Base-by-base conservation (phyloP, 2,797 vertebrate species). In the Pangasius sanitwongsei region DNA sequence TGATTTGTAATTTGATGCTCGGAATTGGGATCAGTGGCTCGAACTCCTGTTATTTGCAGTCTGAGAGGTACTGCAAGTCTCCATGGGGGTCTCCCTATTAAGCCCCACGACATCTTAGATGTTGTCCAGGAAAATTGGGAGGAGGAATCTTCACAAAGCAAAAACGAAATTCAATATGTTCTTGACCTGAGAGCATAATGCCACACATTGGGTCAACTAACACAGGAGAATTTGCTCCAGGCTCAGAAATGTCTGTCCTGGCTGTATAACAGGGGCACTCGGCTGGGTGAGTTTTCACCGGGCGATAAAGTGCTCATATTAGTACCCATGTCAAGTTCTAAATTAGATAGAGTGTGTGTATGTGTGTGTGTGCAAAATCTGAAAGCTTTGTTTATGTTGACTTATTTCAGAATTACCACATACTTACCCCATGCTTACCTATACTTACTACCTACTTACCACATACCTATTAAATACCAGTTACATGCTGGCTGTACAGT, bases 261-360 rank as follows among this genome's bases (percentile, higher is more conserved):
- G 77, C 77, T 31, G 13, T 55, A 16, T 82, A 82, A 37, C 31
- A 28, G 78, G 50, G 31, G 6, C 28, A 82, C 55, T 18, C n/a
- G 5, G n/a, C 78, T 59, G 28, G 20, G 50, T 81, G 75, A 50
- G 44, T 77, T 77, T 48, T 70, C 16, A 70, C 31, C 20, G 20
- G 2, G 70, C 23, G 37, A 41, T 23, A 70, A 70, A 70, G 70
- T 77, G 74, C 16, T 23, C 53, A 37, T 18, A 82, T 59, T 82
- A 59, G 59, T 37, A 59, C n/a, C 55, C 78, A 59, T 82, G 53
- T 82, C 78, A 28, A 82, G 78, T 34, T 82, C 31, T 82, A 82
- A 82, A 59, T 82, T 82, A 75, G 23, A 23, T 1, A 12, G 7
- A 12, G 41, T 12, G 74, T 75, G 41, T 72, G 70, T 23, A 5